Base-by-base conservation (phyloP, 2,113 vertebrate genomes). In the Edolisoma coerulescens region DNA sequence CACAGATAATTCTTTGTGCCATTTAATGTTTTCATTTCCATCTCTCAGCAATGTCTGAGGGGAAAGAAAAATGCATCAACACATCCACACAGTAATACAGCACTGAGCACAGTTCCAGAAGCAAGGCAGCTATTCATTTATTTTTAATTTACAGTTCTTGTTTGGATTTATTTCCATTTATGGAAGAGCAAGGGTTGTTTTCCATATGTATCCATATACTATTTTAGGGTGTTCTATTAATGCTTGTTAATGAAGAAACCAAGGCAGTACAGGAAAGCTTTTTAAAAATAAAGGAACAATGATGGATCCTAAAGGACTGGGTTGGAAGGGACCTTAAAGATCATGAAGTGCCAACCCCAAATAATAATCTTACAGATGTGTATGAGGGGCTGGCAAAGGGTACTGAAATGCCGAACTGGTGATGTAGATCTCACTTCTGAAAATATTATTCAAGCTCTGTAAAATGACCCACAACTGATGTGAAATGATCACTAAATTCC, bases 51-150 rank as follows among this genome's bases (percentile, higher is more conserved):
- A 10, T 3, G 33, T 44, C 57, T 83, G 70, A 78, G 20, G 30
- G 20, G 33, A 54, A 77, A 59, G 26, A 76, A 92, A 86, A 94
- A 81, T 22, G 16, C 33, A 59, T 7, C 33, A 35, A 45, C 47
- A 33, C 4, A 67, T 10, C 5, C 28, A 57, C 33, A 20, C 0
- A 71, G 42, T 5, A 70, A 35, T 5, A 10, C 0, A 54, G 33
- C 28, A 27, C 17, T 45, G 41, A 50, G 3, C 7, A 4, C 7
- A 42, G 24, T 13, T 74, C 67, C 22, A 3, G 13, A 49, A 61
- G 61, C 23, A 88, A 71, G 7, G 14, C 23, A 74, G 64, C 13
- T 74, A 24, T 16, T 75, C 0, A 13, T 41, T 74, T 69, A 11
- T 44, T 57, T 80, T 69, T 56, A 7, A 49, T 52, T 67, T 41